phyloP scores from a whole-genome alignment of 2,888 invertebrate genomes.

The Tipula lateralis region DNA sequence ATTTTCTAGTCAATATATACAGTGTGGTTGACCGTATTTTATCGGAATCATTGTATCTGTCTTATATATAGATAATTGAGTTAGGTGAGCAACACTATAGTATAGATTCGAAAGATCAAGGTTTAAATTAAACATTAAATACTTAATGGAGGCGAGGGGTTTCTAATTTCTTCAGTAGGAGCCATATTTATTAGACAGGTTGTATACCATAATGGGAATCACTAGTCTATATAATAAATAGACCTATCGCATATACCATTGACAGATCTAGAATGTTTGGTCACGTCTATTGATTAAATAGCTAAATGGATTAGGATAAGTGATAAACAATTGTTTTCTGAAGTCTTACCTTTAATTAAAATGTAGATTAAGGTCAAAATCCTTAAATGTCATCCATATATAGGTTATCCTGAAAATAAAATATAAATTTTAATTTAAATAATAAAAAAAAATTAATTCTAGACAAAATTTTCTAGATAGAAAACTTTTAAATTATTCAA shows the following conservation, averaged over 20 bases:
- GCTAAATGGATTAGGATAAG: background rate
- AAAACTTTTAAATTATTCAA: too few species aligned
- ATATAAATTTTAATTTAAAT: background rate
- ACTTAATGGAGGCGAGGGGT: background rate
- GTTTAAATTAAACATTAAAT: background rate
- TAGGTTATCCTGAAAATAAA: background rate
- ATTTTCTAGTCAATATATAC: background rate
- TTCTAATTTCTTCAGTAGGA: too few species aligned
- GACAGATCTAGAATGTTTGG: too few species aligned
- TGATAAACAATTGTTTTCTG: background rate
- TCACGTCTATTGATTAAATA: too few species aligned
- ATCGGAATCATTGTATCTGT: background rate
- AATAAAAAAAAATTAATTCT: too few species aligned
- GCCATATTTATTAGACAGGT: too few species aligned
- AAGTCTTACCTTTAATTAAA: background rate
- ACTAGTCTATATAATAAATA: too few species aligned
- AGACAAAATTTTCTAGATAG: too few species aligned
- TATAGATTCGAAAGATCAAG: background rate
- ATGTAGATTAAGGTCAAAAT: background rate
- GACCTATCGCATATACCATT: too few species aligned
- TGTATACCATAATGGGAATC: background rate
- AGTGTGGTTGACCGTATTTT: background rate
- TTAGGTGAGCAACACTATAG: background rate
- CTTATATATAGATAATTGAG: background rate
- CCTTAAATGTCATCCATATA: background rate